These are phyloP conservation scores for Ispidina picta DNA, from an alignment of 2,797 vertebrate species.

Conservation along the genomic window DNA sequence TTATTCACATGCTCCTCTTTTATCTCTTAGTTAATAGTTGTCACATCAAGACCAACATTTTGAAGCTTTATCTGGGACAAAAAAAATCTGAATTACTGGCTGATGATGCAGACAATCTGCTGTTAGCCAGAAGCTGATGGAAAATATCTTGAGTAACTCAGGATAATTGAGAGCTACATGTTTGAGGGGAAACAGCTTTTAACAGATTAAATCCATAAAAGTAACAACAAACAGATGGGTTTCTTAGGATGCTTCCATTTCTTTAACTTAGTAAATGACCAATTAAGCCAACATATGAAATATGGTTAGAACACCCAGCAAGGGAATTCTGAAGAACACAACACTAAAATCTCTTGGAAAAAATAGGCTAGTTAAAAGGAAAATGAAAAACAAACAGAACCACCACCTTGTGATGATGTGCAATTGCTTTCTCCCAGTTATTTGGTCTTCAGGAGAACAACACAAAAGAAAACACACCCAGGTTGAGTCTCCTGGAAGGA, in stretches of 20 bases:
- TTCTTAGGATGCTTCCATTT: conserved; percentile 27
- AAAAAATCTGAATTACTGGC: conserved; percentile 17
- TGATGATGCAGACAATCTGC: conserved; percentile 38
- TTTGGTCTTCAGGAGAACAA: background rate
- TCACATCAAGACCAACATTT: conserved; percentile 7
- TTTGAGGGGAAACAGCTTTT: conserved; percentile 60
- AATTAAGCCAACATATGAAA: conserved; percentile 48
- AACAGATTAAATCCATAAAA: conserved; percentile 44
- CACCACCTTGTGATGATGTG: background rate
- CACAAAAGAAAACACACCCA: background rate
- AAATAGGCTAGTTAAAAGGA: background rate
- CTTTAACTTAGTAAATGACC: background rate
- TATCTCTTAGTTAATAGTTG: conserved; percentile 42
- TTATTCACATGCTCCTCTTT: conserved; percentile 35
- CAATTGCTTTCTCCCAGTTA: background rate
- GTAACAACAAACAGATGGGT: conserved; percentile 67
- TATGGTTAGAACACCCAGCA: conserved; percentile 51
- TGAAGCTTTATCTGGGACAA: conserved; percentile 13
- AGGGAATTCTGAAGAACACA: conserved; percentile 40
- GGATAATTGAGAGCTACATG: conserved; percentile 72
- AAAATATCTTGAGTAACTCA: conserved; percentile 66
- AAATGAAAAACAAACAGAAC: rapidly evolving
- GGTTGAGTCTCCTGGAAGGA: background rate
- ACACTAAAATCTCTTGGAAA: background rate
- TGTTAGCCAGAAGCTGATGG: conserved; percentile 68